Percentiles rank a stretch among this genome's conserved stretches.
phyloP scores from a whole-genome alignment of 2,797 vertebrate species.

The Muscicapa comitata region DNA sequence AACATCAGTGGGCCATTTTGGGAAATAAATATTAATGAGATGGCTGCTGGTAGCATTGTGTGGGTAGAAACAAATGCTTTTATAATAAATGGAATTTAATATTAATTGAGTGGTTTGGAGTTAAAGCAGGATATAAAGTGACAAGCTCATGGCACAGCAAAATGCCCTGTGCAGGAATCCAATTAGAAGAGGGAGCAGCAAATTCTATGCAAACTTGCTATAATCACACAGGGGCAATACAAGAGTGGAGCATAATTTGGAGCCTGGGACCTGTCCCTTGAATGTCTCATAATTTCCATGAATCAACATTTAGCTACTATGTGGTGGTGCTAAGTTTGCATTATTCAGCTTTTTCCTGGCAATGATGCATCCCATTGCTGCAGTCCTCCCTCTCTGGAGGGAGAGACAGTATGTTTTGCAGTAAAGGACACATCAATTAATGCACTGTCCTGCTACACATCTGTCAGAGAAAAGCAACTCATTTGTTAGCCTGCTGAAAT shows the following conservation, averaged over 20 bases:
- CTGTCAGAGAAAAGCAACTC: neutral
- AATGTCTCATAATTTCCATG: slow-evolving; percentile 44
- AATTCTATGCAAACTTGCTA: slow-evolving; percentile 38
- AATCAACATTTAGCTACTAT: slow-evolving; percentile 12
- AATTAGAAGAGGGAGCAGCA: slow-evolving; percentile 58
- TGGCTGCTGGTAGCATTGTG: slow-evolving; percentile 36
- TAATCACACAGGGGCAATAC: slow-evolving; percentile 5
- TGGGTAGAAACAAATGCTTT: slow-evolving; percentile 42
- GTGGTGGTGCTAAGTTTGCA: neutral
- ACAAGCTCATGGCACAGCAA: slow-evolving; percentile 8
- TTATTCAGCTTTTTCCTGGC: neutral
- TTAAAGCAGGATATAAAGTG: slow-evolving; percentile 55
- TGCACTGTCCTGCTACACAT: neutral
- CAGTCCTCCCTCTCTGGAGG: neutral
- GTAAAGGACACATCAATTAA: slow-evolving; percentile 37
- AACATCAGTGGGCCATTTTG: slow-evolving; percentile 25
- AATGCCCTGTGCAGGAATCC: slow-evolving; percentile 46
- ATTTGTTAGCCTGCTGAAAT: slow-evolving; percentile 47
- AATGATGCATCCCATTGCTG: neutral
- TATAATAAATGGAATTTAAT: slow-evolving; percentile 55
- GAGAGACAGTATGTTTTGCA: neutral
- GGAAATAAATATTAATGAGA: slow-evolving; percentile 71
- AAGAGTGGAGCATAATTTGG: slow-evolving; percentile 35
- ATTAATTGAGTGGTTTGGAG: slow-evolving; percentile 60
- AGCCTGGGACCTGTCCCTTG: slow-evolving; percentile 24